These are phyloP conservation scores for Periphyllus acericola DNA, from an alignment of 2,888 invertebrate species.

Conservation along the genomic window DNA sequence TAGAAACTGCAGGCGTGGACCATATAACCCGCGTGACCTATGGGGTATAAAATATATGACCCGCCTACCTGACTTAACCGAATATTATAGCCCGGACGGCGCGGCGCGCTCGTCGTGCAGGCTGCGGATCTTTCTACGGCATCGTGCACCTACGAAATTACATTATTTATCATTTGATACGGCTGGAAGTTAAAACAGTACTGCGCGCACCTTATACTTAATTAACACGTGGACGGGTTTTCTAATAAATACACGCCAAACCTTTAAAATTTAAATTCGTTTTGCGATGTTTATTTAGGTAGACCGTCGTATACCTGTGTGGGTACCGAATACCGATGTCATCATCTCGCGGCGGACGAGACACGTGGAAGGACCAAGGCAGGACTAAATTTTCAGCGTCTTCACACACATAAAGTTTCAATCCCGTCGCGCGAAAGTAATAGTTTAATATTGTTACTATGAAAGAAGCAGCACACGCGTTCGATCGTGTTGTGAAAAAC, in stretches of 20 bases:
- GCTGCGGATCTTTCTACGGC: too few species aligned
- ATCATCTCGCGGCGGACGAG: not conserved
- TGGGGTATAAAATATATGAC: not conserved
- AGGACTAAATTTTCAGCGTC: not conserved
- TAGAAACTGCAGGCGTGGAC: not conserved
- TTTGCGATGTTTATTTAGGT: not conserved
- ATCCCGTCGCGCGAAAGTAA: not conserved
- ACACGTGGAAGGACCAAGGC: not conserved
- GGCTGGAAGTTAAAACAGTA: not conserved
- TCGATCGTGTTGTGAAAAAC: too few species aligned
- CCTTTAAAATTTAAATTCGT: not conserved
- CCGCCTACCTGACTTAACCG: not conserved
- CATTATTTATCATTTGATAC: slow-evolving; percentile 11
- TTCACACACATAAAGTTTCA: not conserved
- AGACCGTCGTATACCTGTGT: not conserved
- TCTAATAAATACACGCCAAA: slow-evolving; percentile 6
- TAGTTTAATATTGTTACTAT: not conserved
- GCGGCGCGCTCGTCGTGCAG: too few species aligned
- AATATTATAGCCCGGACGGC: too few species aligned
- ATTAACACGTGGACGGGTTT: not conserved
- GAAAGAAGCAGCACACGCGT: too few species aligned
- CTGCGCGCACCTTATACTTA: not conserved
- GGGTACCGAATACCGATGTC: not conserved
- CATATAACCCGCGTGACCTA: not conserved
- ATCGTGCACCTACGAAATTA: not conserved